phyloP scores from a whole-genome alignment of 2,888 invertebrate species.

The Acleris literana region DNA sequence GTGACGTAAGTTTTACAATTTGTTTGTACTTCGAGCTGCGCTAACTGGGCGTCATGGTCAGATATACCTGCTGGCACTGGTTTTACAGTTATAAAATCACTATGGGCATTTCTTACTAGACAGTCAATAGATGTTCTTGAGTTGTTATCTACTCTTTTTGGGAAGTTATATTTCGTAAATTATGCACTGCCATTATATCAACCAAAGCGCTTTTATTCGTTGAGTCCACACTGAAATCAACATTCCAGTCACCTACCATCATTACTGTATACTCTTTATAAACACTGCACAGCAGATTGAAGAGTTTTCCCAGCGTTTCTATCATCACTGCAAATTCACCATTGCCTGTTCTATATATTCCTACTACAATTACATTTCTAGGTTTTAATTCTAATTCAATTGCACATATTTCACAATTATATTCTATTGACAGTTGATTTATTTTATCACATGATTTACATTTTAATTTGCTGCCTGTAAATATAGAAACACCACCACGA shows the following conservation, averaged over 20 bases:
- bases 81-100: neutral
- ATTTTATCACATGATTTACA: neutral
- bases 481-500: conserved; percentile 5
- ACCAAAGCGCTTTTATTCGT: neutral
- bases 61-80: neutral
- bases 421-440: neutral
- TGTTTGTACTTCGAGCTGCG: conserved; percentile 1
- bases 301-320: neutral
- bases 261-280: neutral
- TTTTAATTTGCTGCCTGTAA: neutral
- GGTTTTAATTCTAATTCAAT: conserved; percentile 4
- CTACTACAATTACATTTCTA: neutral
- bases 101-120: neutral
- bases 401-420: conserved; percentile 5
- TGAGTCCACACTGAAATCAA: neutral
- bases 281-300: neutral
- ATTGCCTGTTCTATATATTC: conserved; percentile 3
- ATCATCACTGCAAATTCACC: neutral
- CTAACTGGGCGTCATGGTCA: conserved; percentile 1
- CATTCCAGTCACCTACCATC: neutral
- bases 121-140: conserved; percentile 1
- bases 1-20: neutral
- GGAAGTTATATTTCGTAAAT: neutral
- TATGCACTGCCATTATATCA: neutral
- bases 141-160: neutral